These are phyloP conservation scores for Platerodrilus igneus DNA, from an alignment of 2,888 invertebrate genomes.

Conservation along the genomic window DNA sequence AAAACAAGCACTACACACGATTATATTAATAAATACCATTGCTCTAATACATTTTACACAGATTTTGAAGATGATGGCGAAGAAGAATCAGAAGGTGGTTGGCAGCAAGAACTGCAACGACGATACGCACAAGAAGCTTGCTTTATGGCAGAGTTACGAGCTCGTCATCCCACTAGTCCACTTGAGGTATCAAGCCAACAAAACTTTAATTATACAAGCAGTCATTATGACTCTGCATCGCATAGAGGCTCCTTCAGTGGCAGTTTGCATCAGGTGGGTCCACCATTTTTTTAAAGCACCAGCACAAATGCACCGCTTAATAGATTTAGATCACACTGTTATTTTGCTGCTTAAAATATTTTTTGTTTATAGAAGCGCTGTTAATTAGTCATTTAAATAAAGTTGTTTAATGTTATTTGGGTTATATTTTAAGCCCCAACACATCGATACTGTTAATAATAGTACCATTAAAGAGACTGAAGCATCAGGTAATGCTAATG, in stretches of 20 bases:
- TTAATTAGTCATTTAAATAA: slow-evolving; percentile 11
- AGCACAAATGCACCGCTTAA: slow-evolving; percentile 13
- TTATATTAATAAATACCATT: not conserved
- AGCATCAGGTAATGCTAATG: slow-evolving; percentile 15
- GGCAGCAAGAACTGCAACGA: slow-evolving; percentile 56
- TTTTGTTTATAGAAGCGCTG: slow-evolving; percentile 6
- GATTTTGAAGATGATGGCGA: slow-evolving; percentile 70
- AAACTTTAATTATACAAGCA: not conserved
- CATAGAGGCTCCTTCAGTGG: slow-evolving; percentile 36
- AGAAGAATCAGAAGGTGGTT: slow-evolving; percentile 55
- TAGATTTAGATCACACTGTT: slow-evolving; percentile 8
- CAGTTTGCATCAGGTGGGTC: slow-evolving; percentile 35
- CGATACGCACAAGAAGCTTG: slow-evolving; percentile 57
- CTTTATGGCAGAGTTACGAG: slow-evolving; percentile 54
- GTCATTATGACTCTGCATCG: slow-evolving; percentile 1
- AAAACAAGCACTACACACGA: not conserved
- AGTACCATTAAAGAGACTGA: slow-evolving; percentile 14
- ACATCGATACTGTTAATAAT: slow-evolving; percentile 17
- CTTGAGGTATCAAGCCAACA: slow-evolving; percentile 41
- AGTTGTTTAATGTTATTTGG: slow-evolving; percentile 11
- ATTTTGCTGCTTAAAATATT: slow-evolving; percentile 7
- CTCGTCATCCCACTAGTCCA: slow-evolving; percentile 49
- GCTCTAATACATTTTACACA: slow-evolving; percentile 33
- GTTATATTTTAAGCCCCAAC: slow-evolving; percentile 20
- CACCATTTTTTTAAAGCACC: slow-evolving; percentile 23